Evolutionary conservation across 1,140 invertebrate genomes (phyloP).

Genomic region (Zaprionus camerounensis): DNA sequence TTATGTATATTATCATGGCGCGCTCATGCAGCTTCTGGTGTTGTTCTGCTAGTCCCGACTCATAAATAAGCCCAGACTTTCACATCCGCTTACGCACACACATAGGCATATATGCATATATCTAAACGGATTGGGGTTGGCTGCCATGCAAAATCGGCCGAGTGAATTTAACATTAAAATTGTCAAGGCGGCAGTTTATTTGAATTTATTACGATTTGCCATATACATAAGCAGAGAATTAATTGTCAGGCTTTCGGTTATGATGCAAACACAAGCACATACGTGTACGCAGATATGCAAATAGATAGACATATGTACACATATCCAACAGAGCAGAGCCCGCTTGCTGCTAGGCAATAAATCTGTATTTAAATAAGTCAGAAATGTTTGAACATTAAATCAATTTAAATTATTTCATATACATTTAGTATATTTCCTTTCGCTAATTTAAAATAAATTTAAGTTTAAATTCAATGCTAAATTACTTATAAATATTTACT

Average conservation of each 20-base stretch:
- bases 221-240: conserved; percentile 40
- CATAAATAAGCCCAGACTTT: conserved; percentile 60
- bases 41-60: conserved; percentile 28
- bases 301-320: background rate
- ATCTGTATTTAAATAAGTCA: conserved; percentile 39
- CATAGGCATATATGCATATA: background rate
- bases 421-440: background rate
- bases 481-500: background rate
- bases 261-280: background rate
- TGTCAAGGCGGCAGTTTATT: conserved; percentile 56
- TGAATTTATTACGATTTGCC: conserved; percentile 63
- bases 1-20: conserved; percentile 21
- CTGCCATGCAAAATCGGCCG: conserved; percentile 25
- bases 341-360: conserved; percentile 9
- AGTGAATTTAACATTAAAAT: conserved; percentile 51
- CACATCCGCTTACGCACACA: conserved; percentile 15
- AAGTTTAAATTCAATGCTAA: background rate
- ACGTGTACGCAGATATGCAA: background rate
- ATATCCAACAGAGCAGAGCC: background rate
- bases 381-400: conserved; percentile 11
- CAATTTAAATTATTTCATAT: background rate
- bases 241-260: conserved; percentile 34
- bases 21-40: conserved; percentile 11
- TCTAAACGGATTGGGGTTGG: conserved; percentile 16
- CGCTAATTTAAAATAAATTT: background rate